Base-by-base conservation (phyloP, 2,797 vertebrate genomes). In the Graptemys geographica region DNA sequence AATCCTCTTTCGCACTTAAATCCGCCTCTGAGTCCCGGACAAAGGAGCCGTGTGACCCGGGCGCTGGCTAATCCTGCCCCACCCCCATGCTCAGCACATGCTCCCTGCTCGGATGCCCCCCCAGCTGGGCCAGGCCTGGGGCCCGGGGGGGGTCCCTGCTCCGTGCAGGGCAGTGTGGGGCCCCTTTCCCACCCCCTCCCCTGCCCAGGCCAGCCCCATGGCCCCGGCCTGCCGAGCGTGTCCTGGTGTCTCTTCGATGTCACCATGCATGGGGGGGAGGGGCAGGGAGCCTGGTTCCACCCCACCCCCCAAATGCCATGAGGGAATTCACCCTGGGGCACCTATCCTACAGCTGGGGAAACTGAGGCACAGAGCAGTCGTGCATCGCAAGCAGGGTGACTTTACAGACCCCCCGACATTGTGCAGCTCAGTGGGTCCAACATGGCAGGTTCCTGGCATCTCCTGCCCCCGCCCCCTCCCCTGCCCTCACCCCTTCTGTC, bases 1-100 rank as follows among this genome's bases (percentile, higher is more conserved):
- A 79, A 86, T 92, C 91, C 83, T 89, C 87, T 89, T 89, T 92
- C 78, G 33, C 81, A 82, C 57, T 89, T 78, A 85, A 92, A 86
- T 86, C 87, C 76, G 23, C 56, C 65, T 78, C 37, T 41, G 27
- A 59, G 28, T 7, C 79, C 33, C 56, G 21, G 86, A 86, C 83
- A 89, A 92, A 92, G 87, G 69, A 49, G 65, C 56, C 25, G 49
- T 89, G 83, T 89, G 56, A 25, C 44, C 41, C 11, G n/a, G 23
- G 57, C 23, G 51, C 23, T 31, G 44, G 41, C 55, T 89, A 89
- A 86, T 92, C n/a, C 91, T 69, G 3, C 69, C 25, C 25, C 65
- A 72, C 74, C 81, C 89, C 49, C 72, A 41, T 55, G 47, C 74
- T 52, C 83, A 47, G 47, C 9, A 47, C 31, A 37, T n/a, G 49